phyloP scores from a whole-genome alignment of 1,140 invertebrate species.

The Sycophaga agraensis region DNA sequence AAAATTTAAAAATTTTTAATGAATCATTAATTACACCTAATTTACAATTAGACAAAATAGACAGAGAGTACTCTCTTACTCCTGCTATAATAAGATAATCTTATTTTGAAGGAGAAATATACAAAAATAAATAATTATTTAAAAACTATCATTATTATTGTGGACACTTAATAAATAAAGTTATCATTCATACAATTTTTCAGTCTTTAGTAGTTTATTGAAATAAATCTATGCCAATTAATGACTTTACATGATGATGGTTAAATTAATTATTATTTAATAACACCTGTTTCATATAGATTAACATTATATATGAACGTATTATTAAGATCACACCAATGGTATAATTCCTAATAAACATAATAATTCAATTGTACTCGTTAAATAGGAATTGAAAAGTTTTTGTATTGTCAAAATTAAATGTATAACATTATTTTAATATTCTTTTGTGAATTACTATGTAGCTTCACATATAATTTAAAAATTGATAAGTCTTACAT shows the following conservation, averaged over 20 bases:
- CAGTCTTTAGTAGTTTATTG: conserved; percentile 18
- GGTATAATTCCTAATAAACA: too few relatives aligned
- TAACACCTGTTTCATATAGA: too few relatives aligned
- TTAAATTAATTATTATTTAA: too few relatives aligned
- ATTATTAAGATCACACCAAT: too few relatives aligned
- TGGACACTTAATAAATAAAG: not conserved
- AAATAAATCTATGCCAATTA: conserved; percentile 17
- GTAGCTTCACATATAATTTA: too few relatives aligned
- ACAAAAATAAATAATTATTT: not conserved
- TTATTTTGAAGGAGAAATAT: not conserved
- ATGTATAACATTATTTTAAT: not conserved
- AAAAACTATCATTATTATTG: not conserved
- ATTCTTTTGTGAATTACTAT: not conserved
- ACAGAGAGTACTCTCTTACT: conserved; percentile 13
- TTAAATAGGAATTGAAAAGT: too few relatives aligned
- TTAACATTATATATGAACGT: too few relatives aligned
- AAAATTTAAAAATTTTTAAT: conserved; percentile 34
- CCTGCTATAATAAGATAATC: conserved; percentile 2
- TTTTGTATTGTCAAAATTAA: not conserved
- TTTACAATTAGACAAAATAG: conserved; percentile 4
- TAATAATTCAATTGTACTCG: not conserved
- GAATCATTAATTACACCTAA: conserved; percentile 11
- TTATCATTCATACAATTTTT: not conserved
- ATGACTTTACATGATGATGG: conserved; percentile 1
- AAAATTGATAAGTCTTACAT: too few relatives aligned